Evolutionary conservation across 2,113 vertebrate species (phyloP), one percentile per base, ranked within the genome.

Genomic region (Oxyruncus cristatus): DNA sequence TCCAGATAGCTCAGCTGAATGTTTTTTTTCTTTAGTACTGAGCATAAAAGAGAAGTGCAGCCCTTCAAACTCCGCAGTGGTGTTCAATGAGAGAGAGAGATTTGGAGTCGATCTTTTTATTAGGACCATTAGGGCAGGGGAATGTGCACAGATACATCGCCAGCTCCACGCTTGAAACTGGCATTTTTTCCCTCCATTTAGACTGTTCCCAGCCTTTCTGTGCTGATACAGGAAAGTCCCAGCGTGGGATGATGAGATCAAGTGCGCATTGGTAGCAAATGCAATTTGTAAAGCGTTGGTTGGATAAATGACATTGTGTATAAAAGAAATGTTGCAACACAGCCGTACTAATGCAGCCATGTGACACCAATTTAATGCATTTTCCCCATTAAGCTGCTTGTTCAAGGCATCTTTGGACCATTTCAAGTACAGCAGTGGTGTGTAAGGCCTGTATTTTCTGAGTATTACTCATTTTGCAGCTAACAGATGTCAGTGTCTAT

Each of bases 371-470:
- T 97, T 96, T 94, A 94, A 96, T 94, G 95, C 89, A 82, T 94
- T 97, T 96, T 95, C 84, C 91, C 92, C 95, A 96, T 97, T 97
- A 97, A 95, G 92, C 91, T 93, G 77, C 95, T 95, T 96, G 96
- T 95, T 97, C 91, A 79, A 93, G 96, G 28, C 88, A 96, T 95
- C 95, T 89, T 88, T 91, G 37, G 87, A 85, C 92, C 88, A 79
- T 96, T 97, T 93, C 4, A 58, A 94, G 96, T 95, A 65, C 73
- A 74, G 79, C 70, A 56, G 85, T 87, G 93, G 93, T 95, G 88
- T 87, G 93, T 89, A 93, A 96, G 92, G 91, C 94, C 95, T 82
- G 83, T 96, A 78, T 96, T 96, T 96, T 87, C 92, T 72, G 83
- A 62, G 88, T 17, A 95, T 97, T 96, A 95, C 96, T 87, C 92